Conservation (phyloP, 2,888 invertebrate species). For the Eilema caniola region DNA sequence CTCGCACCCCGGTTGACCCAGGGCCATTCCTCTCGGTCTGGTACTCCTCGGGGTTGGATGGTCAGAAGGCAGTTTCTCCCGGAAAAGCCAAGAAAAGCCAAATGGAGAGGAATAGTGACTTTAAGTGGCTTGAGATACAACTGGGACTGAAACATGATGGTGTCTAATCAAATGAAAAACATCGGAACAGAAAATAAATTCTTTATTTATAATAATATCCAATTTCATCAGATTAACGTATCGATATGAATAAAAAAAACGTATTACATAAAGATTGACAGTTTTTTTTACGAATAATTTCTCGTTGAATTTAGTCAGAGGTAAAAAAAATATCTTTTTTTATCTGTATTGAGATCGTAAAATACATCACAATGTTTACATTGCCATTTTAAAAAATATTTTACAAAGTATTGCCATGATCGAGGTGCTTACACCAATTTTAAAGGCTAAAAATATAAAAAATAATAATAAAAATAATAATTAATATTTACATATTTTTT, state of each 20-base stretch:
- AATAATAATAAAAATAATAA: slow-evolving; percentile 51
- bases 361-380: slow-evolving; percentile 78
- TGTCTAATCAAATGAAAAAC: slow-evolving; percentile 60
- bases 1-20: too few relatives aligned
- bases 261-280: slow-evolving; percentile 48
- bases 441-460: slow-evolving; percentile 35
- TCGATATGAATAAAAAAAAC: slow-evolving; percentile 58
- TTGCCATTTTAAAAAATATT: slow-evolving; percentile 68
- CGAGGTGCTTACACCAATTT: slow-evolving; percentile 61
- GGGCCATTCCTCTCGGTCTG: too few relatives aligned
- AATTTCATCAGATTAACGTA: slow-evolving; percentile 83
- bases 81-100: too few relatives aligned
- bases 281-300: slow-evolving; percentile 40
- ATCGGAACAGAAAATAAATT: slow-evolving; percentile 85
- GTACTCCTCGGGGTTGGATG: too few relatives aligned
- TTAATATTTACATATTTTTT: slow-evolving; percentile 47
- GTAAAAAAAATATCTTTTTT: slow-evolving; percentile 62
- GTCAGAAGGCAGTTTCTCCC: too few relatives aligned
- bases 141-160: background rate
- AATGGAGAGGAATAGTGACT: too few relatives aligned
- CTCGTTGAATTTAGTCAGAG: slow-evolving; percentile 52
- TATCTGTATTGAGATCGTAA: slow-evolving; percentile 80
- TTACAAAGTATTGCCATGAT: slow-evolving; percentile 66
- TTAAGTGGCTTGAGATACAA: too few relatives aligned
- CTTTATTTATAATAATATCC: slow-evolving; percentile 84